Evolutionary conservation across 2,888 invertebrate species (phyloP).

Genomic region (Pilophorus perplexus): DNA sequence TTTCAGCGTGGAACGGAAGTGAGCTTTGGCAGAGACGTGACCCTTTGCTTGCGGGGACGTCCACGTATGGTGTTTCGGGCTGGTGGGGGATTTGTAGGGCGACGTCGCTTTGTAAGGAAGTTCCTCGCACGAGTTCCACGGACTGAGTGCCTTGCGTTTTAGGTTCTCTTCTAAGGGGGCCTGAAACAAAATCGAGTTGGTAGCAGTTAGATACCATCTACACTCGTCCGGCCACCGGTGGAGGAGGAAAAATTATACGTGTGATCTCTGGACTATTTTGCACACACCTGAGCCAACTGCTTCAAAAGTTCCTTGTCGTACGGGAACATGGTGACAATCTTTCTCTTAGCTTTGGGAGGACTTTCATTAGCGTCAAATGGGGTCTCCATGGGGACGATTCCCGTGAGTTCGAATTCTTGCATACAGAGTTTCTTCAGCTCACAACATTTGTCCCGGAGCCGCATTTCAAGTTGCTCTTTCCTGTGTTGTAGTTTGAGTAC

Average conservation of each 20-base stretch:
- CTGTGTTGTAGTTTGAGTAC: slow-evolving; percentile 57
- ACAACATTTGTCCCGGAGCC: slow-evolving; percentile 71
- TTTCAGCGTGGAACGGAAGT: slow-evolving; percentile 16
- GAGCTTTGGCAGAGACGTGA: not conserved
- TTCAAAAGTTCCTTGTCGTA: slow-evolving; percentile 55
- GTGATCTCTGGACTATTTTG: not conserved
- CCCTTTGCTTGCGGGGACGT: slow-evolving; percentile 10
- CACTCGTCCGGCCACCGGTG: no score
- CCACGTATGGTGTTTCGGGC: slow-evolving; percentile 31
- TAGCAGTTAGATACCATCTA: no score
- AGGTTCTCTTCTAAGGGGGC: not conserved
- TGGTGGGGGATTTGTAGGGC: slow-evolving; percentile 10
- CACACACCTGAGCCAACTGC: slow-evolving; percentile 23
- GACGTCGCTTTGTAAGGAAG: slow-evolving; percentile 5
- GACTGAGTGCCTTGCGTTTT: slow-evolving; percentile 29
- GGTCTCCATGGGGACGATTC: slow-evolving; percentile 72
- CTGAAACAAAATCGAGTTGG: no score
- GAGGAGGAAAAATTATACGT: not conserved
- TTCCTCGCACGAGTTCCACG: slow-evolving; percentile 24
- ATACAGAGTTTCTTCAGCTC: slow-evolving; percentile 79
- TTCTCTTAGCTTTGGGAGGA: slow-evolving; percentile 62
- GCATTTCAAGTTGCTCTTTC: slow-evolving; percentile 73
- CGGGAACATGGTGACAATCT: slow-evolving; percentile 66
- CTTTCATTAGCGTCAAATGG: slow-evolving; percentile 70
- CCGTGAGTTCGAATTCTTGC: slow-evolving; percentile 72